Evolutionary conservation across 2,888 invertebrate species (phyloP).

Genomic region (Erebia epiphron): DNA sequence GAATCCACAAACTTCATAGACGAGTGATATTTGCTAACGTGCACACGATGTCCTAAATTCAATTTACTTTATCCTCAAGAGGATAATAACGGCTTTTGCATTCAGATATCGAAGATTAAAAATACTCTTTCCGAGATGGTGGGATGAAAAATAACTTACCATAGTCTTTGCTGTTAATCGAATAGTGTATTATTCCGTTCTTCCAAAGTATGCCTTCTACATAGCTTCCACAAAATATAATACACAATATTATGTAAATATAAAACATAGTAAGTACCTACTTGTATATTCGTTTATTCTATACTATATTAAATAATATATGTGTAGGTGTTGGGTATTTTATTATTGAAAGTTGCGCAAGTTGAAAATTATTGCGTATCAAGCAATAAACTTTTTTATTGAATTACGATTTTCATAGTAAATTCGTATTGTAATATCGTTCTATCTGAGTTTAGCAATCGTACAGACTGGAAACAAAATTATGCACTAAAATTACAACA

Average conservation of each 20-base stretch:
- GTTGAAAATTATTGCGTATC: not conserved
- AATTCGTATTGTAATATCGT: not conserved
- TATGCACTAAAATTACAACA: not conserved
- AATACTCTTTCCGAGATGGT: no score
- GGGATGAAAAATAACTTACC: slow-evolving; percentile 52
- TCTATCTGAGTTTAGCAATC: not conserved
- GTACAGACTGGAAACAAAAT: not conserved
- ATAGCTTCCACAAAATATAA: slow-evolving; percentile 9
- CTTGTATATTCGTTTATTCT: not conserved
- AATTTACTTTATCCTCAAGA: no score
- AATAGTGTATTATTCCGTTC: slow-evolving; percentile 65
- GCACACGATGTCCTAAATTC: no score
- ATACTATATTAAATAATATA: not conserved
- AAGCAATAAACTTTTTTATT: not conserved
- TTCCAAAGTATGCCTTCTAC: slow-evolving; percentile 52
- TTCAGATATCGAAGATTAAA: no score
- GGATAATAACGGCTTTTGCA: no score
- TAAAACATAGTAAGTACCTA: slow-evolving; percentile 4
- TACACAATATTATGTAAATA: not conserved
- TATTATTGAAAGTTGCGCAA: not conserved
- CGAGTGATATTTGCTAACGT: no score
- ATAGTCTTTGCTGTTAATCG: slow-evolving; percentile 64
- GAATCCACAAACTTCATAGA: no score
- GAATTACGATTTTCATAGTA: not conserved
- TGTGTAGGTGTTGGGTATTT: not conserved